Evolutionary conservation across 2,888 invertebrate genomes (phyloP), one percentile per base, ranked within the genome.

Genomic region (Chaetogeoica ovagalla): DNA sequence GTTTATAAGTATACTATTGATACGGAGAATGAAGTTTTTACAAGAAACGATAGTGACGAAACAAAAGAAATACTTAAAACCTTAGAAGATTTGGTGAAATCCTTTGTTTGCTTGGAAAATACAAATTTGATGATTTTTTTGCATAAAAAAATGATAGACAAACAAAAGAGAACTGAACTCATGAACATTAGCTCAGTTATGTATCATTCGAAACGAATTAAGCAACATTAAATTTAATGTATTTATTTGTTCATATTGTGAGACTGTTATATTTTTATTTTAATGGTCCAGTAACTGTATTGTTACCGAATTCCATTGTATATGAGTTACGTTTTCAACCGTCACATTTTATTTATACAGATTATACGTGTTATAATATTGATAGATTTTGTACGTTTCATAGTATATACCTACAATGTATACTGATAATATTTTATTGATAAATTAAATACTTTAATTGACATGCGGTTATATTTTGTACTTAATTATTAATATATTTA

Each of bases 41-140:
- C 23, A 23, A 59, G 2, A 30, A 63, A 19, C 7, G n/a, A 63
- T 1, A 13, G 71, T 23, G 13, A 17, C 15, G 15, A 55, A 19
- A n/a, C 39, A 3, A 19, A 23, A 13, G 52, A 57, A 39, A 9
- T 19, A 17, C 17, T 21, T 43, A 7, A 60, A 37, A 69, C 60
- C 0, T 52, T 79, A 23, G 30, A 57, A 4, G 17, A 57, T 21
- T 57, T 63, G 57, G 7, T 71, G 8, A 63, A 52, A n/a, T 71
- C 70, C 9, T 71, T 63, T 43, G 13, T 55, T 7, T 11, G 0
- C 5, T n/a, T 57, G 9, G 57, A 79, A 70, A 62, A 57, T 6
- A 71, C 79, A 13, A 23, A 79, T 79, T 71, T 79, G 43, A 71
- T 79, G 70, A 30, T 15, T 30, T 71, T 43, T 57, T 57, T 79